Percentiles rank a stretch among this genome's conserved stretches.
Evolutionary conservation across 2,797 vertebrate species (phyloP).

Genomic region (Sphenopsis melanotis): DNA sequence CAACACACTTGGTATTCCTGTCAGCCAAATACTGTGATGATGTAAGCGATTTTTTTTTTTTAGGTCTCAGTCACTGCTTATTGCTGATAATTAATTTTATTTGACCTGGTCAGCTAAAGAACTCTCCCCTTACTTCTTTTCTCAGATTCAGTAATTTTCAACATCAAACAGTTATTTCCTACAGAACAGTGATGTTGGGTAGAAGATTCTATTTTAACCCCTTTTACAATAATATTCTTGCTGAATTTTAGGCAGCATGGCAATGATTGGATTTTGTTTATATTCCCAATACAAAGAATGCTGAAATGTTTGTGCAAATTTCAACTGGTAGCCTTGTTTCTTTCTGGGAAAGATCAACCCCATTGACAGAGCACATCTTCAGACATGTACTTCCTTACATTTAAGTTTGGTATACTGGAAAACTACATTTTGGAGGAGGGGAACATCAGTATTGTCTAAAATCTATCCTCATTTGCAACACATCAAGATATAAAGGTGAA

Average conservation of each 20-base stretch:
- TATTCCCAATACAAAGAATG: background rate
- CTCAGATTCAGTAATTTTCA: background rate
- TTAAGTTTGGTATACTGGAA: background rate
- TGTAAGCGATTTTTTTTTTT: background rate
- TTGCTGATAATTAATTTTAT: background rate
- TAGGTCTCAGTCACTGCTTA: background rate
- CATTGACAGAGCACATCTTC: background rate
- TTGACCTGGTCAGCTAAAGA: background rate
- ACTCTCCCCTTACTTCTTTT: background rate
- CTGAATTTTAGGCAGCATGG: background rate
- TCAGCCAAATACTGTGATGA: background rate
- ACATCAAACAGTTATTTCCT: background rate
- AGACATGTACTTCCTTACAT: background rate
- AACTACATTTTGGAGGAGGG: background rate
- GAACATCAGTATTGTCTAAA: background rate
- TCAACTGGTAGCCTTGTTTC: background rate
- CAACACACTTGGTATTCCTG: background rate
- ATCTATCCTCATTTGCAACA: background rate
- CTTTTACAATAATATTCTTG: background rate
- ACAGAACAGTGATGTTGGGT: background rate
- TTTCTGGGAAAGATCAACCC: background rate
- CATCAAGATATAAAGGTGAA: background rate
- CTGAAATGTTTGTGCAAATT: background rate
- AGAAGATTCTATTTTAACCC: background rate
- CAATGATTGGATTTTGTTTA: background rate